phyloP scores from a whole-genome alignment of 2,113 vertebrate species.

The Odobenus rosmarus region DNA sequence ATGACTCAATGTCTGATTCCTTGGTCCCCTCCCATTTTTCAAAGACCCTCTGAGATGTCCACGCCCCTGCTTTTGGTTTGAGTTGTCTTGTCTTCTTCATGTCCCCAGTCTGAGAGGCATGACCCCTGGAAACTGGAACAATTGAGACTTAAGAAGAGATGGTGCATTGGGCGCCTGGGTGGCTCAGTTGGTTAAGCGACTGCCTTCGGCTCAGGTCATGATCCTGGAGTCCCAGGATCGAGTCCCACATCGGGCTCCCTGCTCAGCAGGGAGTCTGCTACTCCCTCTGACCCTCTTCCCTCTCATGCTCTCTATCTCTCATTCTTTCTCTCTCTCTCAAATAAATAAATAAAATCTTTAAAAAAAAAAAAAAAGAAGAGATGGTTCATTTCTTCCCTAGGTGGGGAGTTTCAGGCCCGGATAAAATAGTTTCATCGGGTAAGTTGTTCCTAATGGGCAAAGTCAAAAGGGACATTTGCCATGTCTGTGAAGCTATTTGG shows the following conservation, averaged over 20 bases:
- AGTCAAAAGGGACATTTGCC: not conserved
- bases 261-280: too few species aligned
- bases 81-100: not conserved
- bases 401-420: not conserved
- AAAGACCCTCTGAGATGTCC: slow-evolving; percentile 18
- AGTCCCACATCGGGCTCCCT: too few species aligned
- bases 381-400: not conserved
- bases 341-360: too few species aligned
- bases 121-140: not conserved
- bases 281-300: too few species aligned
- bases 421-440: not conserved
- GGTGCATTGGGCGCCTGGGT: not conserved
- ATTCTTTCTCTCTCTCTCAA: too few species aligned
- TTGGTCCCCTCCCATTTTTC: not conserved
- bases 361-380: too few species aligned
- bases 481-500: not conserved
- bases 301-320: too few species aligned
- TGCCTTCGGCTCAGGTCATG: too few species aligned
- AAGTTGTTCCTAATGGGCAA: not conserved
- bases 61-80: not conserved
- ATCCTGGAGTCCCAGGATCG: too few species aligned
- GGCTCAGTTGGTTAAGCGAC: too few species aligned
- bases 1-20: slow-evolving; percentile 27
- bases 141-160: not conserved
- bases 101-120: not conserved